Evolutionary conservation across 2,113 vertebrate species (phyloP).

Genomic region (Saccopteryx bilineata): DNA sequence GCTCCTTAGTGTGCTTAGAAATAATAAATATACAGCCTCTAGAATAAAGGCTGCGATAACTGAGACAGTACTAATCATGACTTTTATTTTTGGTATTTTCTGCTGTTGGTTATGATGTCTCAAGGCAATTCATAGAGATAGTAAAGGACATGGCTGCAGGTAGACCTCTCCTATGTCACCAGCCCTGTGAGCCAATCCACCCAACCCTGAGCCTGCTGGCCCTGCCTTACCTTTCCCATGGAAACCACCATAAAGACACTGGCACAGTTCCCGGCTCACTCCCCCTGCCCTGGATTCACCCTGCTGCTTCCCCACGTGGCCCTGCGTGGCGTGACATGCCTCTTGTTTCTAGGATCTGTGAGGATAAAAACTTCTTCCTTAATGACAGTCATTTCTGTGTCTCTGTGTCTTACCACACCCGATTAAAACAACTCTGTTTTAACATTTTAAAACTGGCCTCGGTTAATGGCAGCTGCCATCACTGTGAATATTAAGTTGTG

Average conservation of each 20-base stretch:
- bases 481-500: too few species aligned
- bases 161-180: too few species aligned
- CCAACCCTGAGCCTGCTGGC: not conserved
- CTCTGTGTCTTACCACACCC: not conserved
- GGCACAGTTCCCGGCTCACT: not conserved
- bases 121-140: not conserved
- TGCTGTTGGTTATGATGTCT: too few species aligned
- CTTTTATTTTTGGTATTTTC: not conserved
- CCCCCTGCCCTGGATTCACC: too few species aligned
- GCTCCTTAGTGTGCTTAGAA: not conserved
- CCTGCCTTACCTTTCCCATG: too few species aligned
- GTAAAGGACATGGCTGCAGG: too few species aligned
- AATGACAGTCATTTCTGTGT: not conserved
- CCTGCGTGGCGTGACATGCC: too few species aligned
- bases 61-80: not conserved
- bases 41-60: rapidly evolving
- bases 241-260: rapidly evolving
- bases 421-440: not conserved
- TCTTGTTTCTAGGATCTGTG: not conserved
- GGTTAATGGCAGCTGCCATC: not conserved
- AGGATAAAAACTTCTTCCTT: not conserved
- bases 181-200: not conserved
- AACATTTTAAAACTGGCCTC: not conserved
- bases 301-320: not conserved
- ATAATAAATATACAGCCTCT: not conserved